Evolutionary conservation across 1,140 invertebrate species (phyloP).

Genomic region (Diorhabda sublineata): DNA sequence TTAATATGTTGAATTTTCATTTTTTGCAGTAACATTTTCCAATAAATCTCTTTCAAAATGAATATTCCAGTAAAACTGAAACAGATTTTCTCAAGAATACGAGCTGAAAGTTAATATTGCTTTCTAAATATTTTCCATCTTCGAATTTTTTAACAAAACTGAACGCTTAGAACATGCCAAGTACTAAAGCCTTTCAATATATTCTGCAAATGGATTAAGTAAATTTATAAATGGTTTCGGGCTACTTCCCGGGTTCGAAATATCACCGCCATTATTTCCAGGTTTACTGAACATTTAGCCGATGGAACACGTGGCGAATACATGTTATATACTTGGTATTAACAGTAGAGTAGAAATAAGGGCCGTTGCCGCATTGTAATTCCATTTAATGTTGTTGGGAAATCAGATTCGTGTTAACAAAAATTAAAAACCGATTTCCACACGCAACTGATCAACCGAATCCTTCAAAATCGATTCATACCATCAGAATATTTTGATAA

Average conservation of each 20-base stretch:
- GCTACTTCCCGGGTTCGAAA: neutral
- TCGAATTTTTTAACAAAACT: no score
- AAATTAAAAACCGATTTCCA: neutral
- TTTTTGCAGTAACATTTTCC: no score
- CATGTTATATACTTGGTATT: neutral
- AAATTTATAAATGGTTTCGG: slow-evolving; percentile 3
- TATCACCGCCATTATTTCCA: neutral
- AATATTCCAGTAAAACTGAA: no score
- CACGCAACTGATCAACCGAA: no score
- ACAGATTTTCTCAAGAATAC: no score
- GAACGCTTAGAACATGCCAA: neutral
- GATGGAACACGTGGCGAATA: neutral
- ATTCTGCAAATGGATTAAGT: neutral
- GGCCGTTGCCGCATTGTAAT: neutral
- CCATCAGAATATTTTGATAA: no score
- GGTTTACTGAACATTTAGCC: neutral
- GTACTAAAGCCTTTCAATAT: neutral
- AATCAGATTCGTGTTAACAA: neutral
- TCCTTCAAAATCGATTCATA: no score
- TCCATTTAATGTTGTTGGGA: neutral
- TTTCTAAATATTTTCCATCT: no score
- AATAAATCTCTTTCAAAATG: no score
- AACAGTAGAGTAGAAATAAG: neutral
- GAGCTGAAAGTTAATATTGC: no score
- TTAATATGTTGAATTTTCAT: no score